phyloP scores from a whole-genome alignment of 2,113 vertebrate species.

The Rafetus swinhoei region DNA sequence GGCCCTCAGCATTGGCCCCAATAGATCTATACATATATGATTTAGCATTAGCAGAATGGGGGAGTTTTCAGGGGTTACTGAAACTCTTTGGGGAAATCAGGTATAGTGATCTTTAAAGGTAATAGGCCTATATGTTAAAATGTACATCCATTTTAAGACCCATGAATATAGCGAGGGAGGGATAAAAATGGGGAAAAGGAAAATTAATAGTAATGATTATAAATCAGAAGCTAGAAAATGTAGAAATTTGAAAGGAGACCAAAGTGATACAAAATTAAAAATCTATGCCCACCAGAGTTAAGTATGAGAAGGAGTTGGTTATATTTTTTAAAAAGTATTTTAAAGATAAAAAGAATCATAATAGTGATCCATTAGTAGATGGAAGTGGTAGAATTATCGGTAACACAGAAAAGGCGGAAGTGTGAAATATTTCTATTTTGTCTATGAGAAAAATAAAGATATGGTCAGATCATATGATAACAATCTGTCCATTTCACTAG shows the following conservation, averaged over 20 bases:
- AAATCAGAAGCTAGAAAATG: not conserved
- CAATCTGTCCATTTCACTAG: not conserved
- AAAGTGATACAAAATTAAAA: not conserved
- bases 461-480: not conserved
- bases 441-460: not conserved
- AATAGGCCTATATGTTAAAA: not conserved
- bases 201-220: not conserved
- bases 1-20: not conserved
- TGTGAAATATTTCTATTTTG: not conserved
- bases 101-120: not conserved
- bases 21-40: not conserved
- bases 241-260: not conserved
- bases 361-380: not conserved
- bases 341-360: not conserved
- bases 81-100: not conserved
- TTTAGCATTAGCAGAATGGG: accelerated
- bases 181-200: not conserved
- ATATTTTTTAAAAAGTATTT: not conserved
- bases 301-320: not conserved
- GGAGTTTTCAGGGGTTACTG: not conserved
- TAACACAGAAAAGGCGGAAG: not conserved
- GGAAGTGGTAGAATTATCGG: not conserved
- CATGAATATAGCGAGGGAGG: not conserved
- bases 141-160: not conserved
- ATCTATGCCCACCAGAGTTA: not conserved